Evolutionary conservation across 1,140 invertebrate genomes (phyloP).

Genomic region (Tetramorium parvispinum): DNA sequence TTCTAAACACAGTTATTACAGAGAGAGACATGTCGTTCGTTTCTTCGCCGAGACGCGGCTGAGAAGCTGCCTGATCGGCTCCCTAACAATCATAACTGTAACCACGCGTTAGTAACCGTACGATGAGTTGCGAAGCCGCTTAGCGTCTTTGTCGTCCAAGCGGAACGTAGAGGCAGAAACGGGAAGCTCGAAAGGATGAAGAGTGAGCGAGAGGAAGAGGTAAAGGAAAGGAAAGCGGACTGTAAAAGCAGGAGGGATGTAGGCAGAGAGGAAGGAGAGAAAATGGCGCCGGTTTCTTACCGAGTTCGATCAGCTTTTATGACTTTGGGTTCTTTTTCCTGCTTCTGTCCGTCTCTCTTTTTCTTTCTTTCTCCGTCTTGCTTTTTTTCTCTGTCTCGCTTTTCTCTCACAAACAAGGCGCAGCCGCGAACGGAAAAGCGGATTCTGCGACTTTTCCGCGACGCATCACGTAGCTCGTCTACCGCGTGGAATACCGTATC

Average conservation of each 20-base stretch:
- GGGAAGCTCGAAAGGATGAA: constrained; percentile 26
- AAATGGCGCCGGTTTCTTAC: constrained; percentile 47
- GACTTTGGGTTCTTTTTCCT: background rate
- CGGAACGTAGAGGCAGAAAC: constrained; percentile 39
- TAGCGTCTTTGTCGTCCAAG: constrained; percentile 40
- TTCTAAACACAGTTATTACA: constrained; percentile 34
- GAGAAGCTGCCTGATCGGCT: constrained; percentile 21
- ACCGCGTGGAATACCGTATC: constrained; percentile 32
- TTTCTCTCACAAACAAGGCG: background rate
- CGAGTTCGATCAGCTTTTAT: constrained; percentile 43
- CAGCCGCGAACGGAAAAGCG: constrained; percentile 41
- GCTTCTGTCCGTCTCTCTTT: background rate
- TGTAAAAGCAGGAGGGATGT: background rate
- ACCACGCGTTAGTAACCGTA: constrained; percentile 56
- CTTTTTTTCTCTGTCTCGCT: background rate
- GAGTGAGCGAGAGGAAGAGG: background rate
- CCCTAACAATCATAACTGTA: constrained; percentile 60
- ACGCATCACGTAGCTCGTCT: constrained; percentile 34
- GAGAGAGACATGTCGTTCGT: background rate
- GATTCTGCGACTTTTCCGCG: constrained; percentile 44
- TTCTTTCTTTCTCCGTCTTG: no score
- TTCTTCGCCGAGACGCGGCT: background rate
- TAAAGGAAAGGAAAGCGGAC: constrained; percentile 3
- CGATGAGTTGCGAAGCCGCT: constrained; percentile 61
- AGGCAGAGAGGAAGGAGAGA: background rate